A percentile compares a stretch with the other conserved stretches of the same genome.
Conservation (phyloP, 2,888 invertebrate genomes). For the Callosobruchus maculatus region DNA sequence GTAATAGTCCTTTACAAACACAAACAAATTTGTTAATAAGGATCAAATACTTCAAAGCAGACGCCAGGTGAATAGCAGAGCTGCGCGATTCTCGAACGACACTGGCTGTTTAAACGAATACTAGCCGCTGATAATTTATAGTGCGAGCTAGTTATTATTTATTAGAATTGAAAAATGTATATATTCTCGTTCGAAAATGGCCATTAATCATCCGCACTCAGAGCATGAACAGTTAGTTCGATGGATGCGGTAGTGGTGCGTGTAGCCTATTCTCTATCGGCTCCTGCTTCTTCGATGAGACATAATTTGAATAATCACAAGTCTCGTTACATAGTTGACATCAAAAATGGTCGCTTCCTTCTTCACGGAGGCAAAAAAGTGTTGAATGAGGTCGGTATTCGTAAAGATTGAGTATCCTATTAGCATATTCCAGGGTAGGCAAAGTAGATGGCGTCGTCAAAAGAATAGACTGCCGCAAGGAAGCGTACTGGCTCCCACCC, state of each 20-base stretch:
- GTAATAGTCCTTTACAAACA: too few species aligned
- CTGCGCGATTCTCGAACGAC: background rate
- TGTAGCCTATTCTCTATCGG: background rate
- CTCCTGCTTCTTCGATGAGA: background rate
- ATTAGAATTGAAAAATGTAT: background rate
- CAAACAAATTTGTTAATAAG: too few species aligned
- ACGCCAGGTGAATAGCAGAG: too few species aligned
- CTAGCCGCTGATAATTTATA: background rate
- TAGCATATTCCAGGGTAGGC: too few species aligned
- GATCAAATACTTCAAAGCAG: too few species aligned
- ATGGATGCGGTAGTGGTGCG: background rate
- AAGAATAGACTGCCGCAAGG: too few species aligned
- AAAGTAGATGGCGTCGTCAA: too few species aligned
- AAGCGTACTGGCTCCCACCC: too few species aligned
- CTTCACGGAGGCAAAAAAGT: background rate
- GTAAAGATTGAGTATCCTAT: background rate
- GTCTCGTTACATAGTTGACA: background rate
- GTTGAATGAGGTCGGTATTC: too few species aligned
- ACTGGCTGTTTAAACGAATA: background rate
- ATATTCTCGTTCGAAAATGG: background rate
- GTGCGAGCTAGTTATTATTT: background rate
- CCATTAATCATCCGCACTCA: background rate
- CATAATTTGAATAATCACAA: background rate
- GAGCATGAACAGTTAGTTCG: background rate
- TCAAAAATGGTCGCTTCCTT: background rate